Evolutionary conservation across 2,888 invertebrate genomes (phyloP), one percentile per base, ranked within the genome.

Genomic region (Acronicta psi): DNA sequence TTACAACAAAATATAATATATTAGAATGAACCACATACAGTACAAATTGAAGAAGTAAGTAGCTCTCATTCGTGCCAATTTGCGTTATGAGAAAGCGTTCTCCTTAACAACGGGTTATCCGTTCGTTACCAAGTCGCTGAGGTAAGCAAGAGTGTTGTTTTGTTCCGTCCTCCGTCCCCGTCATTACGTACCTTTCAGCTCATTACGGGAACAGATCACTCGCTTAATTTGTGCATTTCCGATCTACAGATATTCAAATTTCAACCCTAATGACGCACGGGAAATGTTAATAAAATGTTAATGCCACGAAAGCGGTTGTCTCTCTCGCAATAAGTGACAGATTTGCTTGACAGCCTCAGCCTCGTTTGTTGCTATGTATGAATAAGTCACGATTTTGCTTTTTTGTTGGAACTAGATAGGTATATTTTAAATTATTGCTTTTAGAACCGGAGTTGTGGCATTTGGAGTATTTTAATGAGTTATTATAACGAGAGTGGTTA

Each of bases 171-270:
- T 66, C 69, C 71, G 85, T 82, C 85, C 84, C 80, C 92, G 86
- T 93, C 93, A 93, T 93, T 93, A 93, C 91, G 88, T 86, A 87
- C 89, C 91, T 86, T 83, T 88, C 89, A 88, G 90, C 93, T 93
- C 93, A 93, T 93, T 93, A 93, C 92, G 84, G 85, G 87, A 87
- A 91, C 91, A 91, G 92, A 93, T 92, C 93, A 93, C 91, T 86
- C 90, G 92, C 91, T 93, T 93, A 94, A 94, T 93, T 93, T 93
- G 92, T 92, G 92, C 93, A 93, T 93, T 93, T 94, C 93, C 93
- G 93, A 93, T 93, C 90, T 84, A 86, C 87, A 87, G 93, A 94
- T 93, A 93, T 94, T 94, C 93, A 94, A 94, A 93, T 93, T 89
- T 88, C 84, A 88, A 89, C 93, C 87, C 90, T 94, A 94, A 94